phyloP scores from a whole-genome alignment of 2,888 invertebrate genomes.

The Cotesia congregata region DNA sequence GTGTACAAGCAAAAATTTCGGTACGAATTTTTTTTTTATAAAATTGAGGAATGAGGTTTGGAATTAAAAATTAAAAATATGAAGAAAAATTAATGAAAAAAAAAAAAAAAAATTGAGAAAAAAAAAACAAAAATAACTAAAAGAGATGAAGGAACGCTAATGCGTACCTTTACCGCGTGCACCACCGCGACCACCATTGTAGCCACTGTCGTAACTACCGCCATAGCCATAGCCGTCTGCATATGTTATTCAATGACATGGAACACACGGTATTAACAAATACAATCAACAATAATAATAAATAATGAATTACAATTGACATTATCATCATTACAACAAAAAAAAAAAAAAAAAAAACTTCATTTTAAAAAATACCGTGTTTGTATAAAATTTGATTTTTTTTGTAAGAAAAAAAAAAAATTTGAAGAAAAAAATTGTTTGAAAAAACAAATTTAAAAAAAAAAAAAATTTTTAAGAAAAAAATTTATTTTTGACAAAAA shows the following conservation, averaged over 20 bases:
- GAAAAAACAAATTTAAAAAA: too few species aligned
- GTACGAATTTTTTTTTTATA: neutral
- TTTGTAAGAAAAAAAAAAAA: neutral
- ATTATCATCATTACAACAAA: constrained; percentile 46
- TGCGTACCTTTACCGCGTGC: constrained; percentile 88
- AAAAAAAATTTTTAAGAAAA: too few species aligned
- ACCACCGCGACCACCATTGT: constrained; percentile 87
- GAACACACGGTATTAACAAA: constrained; percentile 56
- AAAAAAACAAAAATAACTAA: constrained; percentile 51
- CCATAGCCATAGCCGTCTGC: constrained; percentile 84
- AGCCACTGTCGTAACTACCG: constrained; percentile 91
- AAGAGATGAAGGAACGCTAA: constrained; percentile 69
- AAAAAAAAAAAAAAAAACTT: too few species aligned
- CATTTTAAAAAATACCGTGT: neutral
- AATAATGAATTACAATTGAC: constrained; percentile 32
- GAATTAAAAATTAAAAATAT: constrained; percentile 2
- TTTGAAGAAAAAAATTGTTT: too few species aligned
- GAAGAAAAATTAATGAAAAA: constrained; percentile 40
- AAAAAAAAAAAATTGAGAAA: constrained; percentile 42
- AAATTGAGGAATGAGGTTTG: neutral
- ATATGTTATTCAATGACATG: constrained; percentile 59
- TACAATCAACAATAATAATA: neutral
- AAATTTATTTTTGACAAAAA: too few species aligned
- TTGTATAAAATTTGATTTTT: neutral
- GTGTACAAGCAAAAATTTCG: neutral